Conservation (phyloP, 64 coral and sea anemone species). For the Montipora foliosa region DNA sequence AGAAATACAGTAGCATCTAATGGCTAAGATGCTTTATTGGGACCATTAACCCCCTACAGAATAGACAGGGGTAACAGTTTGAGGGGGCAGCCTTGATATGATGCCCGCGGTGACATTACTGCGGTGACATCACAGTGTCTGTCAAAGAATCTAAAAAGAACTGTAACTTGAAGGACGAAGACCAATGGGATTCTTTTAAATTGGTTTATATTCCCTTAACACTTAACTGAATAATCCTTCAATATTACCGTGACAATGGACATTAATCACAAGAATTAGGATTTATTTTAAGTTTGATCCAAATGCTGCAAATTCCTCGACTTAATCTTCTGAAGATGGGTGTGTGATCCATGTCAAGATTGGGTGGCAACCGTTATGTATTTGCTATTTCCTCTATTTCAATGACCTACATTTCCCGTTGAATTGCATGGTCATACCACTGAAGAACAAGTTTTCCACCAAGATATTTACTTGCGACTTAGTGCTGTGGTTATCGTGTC, state of each 20-base stretch:
- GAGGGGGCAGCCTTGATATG: conserved; percentile 35
- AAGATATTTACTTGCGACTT: not conserved
- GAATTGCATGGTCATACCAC: not conserved
- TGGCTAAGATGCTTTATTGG: conserved; percentile 35
- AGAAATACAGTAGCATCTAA: conserved; percentile 12
- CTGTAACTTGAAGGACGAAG: not conserved
- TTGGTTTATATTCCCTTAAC: conserved; percentile 7
- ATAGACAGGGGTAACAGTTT: conserved; percentile 27
- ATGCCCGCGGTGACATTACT: conserved; percentile 3
- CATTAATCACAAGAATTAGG: conserved; percentile 39
- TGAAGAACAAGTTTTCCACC: not conserved
- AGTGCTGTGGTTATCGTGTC: not conserved
- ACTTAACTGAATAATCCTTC: conserved; percentile 4
- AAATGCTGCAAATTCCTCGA: conserved; percentile 23
- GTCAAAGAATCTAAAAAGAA: not conserved
- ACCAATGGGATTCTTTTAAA: conserved; percentile 24
- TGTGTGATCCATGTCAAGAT: not conserved
- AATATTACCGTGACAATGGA: conserved; percentile 23
- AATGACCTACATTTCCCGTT: not conserved
- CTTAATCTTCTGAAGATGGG: not conserved
- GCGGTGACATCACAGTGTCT: conserved; percentile 28
- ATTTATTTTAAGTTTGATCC: conserved; percentile 24
- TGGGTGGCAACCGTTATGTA: not conserved
- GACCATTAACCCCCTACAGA: conserved; percentile 48
- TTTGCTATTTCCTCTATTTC: not conserved